phyloP scores from a whole-genome alignment of 2,888 invertebrate species.

The Sesamia inferens region DNA sequence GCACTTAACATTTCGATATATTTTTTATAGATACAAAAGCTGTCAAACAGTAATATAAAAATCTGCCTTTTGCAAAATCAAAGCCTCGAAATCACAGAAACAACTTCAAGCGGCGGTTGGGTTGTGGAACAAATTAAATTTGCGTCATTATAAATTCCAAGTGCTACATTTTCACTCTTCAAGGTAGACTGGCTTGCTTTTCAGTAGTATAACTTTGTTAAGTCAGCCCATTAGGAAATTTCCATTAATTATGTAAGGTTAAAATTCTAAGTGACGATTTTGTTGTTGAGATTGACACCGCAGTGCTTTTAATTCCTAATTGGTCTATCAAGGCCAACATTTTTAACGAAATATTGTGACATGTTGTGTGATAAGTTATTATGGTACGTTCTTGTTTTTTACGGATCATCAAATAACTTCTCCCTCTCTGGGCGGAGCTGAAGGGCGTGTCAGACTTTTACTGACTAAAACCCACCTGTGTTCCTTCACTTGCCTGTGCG shows the following conservation, averaged over 20 bases:
- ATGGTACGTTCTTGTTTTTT: not conserved
- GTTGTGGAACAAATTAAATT: slow-evolving; percentile 1
- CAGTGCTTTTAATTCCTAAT: not conserved
- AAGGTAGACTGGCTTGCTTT: slow-evolving; percentile 12
- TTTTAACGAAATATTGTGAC: not conserved
- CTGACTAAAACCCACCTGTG: no score
- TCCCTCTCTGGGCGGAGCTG: no score
- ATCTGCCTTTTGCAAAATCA: not conserved
- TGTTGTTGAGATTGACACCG: not conserved
- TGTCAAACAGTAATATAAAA: not conserved
- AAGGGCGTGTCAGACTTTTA: no score
- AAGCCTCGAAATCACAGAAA: not conserved
- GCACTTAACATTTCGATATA: no score
- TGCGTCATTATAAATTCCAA: not conserved
- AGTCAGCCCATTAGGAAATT: slow-evolving; percentile 31
- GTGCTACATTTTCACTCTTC: not conserved
- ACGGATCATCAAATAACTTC: no score
- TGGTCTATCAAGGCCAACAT: not conserved
- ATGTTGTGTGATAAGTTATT: not conserved
- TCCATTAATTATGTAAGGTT: slow-evolving; percentile 27
- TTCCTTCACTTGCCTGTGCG: no score
- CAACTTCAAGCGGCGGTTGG: not conserved
- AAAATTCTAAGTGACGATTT: slow-evolving; percentile 1
- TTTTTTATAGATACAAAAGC: not conserved
- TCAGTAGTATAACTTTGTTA: not conserved